Base-by-base conservation (phyloP, 2,797 vertebrate species). In the Sphaeramia orbicularis region DNA sequence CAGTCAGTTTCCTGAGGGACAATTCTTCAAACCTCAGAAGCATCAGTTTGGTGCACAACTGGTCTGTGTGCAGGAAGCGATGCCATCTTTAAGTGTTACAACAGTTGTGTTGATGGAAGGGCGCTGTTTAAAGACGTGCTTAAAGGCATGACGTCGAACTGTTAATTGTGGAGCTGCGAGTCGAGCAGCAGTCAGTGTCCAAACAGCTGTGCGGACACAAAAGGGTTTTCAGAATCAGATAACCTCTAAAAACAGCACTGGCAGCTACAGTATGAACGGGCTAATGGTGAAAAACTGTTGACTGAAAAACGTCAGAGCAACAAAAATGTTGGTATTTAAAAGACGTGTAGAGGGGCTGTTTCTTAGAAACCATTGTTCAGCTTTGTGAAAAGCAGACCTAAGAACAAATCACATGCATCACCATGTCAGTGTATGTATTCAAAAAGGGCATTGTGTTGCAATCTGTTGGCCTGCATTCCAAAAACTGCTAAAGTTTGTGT, bases 381-480 rank as follows among this genome's bases (percentile, higher is more conserved):
- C 14, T 43, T 9, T 24, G 15, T 35, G 19, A 41, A 27, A 16
- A 37, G n/a, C 9, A 4, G 41, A 41, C 4, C 15, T 21, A 30
- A 8, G 27, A 58, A 9, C 2, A 16, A 42, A 14, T 24, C 14
- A 45, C 18, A 35, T 27, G 15, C 10, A 42, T 41, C 9, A 18
- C 2, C 10, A 10, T 37, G 41, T 18, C 13, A 40, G 4, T 10
- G 30, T 3, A 44, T 24, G 21, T 8, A 4, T 37, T 48, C 8
- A 43, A 60, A 44, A 52, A 32, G 4, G 4, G 12, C 16, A 44
- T 55, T 38, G 37, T 32, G 16, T 61, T 58, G 52, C 45, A 35
- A 10, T 7, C 21, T 27, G 55, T 32, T 7, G 40, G 47, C 53
- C 18, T 21, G 16, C 14, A 15, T 30, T 63, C 27, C 6, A 38